Evolutionary conservation across 2,797 vertebrate species (phyloP).

Genomic region (Hydrophis major): DNA sequence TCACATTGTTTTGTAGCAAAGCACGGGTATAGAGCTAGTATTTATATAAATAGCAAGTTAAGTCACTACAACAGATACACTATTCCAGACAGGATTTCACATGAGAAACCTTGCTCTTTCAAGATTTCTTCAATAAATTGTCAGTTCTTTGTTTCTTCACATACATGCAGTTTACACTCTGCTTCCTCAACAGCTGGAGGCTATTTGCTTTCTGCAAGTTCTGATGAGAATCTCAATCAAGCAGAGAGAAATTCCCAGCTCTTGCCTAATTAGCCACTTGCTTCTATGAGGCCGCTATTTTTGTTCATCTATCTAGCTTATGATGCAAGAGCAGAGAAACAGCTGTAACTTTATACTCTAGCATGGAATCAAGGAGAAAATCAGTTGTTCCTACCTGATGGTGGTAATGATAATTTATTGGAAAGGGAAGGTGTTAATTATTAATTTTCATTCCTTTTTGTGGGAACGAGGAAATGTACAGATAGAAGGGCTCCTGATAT

Average conservation of each 20-base stretch:
- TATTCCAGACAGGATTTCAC: neutral
- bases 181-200: neutral
- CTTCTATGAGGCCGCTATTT: neutral
- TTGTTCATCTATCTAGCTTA: neutral
- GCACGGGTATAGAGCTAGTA: neutral
- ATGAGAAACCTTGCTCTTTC: neutral
- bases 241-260: neutral
- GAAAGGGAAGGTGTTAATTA: neutral
- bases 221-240: neutral
- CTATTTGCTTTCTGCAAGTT: neutral
- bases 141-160: neutral
- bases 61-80: neutral
- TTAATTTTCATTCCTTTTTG: slow-evolving; percentile 19
- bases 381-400: neutral
- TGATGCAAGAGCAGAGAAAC: neutral
- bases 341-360: neutral
- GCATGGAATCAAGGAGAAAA: neutral
- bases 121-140: neutral
- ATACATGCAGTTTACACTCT: neutral
- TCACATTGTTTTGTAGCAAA: too few relatives aligned
- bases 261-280: neutral
- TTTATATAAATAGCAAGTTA: neutral
- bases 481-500: slow-evolving; percentile 6
- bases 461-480: slow-evolving; percentile 7
- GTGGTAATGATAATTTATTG: neutral